A percentile compares a stretch with the other conserved stretches of the same genome.
Evolutionary conservation across 2,797 vertebrate genomes (phyloP).

Genomic region (Glyptemys insculpta): DNA sequence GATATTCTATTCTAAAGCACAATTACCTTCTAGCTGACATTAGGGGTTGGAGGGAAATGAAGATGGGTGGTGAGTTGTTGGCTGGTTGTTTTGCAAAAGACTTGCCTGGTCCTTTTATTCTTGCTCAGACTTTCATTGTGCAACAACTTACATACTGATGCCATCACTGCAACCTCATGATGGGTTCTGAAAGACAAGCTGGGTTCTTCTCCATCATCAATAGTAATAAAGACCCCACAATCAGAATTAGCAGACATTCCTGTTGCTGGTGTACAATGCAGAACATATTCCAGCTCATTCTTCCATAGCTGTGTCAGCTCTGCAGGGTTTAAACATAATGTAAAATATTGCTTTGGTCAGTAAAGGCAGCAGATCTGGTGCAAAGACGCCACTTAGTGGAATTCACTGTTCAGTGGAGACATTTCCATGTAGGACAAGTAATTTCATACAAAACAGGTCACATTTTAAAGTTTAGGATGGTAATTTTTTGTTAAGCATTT

Average conservation of each 20-base stretch:
- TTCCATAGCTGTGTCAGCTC: background rate
- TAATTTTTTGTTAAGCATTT: conserved; percentile 26
- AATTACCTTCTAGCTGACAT: background rate
- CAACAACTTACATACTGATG: background rate
- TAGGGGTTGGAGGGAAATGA: background rate
- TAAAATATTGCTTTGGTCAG: conserved; percentile 50
- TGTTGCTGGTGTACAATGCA: conserved; percentile 11
- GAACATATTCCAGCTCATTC: conserved; percentile 15
- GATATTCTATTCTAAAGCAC: too few species aligned
- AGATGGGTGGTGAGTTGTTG: background rate
- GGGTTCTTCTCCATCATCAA: conserved; percentile 40
- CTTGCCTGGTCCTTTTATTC: background rate
- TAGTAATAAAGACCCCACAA: conserved; percentile 28
- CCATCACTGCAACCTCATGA: conserved; percentile 9
- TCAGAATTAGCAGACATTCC: conserved; percentile 52
- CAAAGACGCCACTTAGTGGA: background rate
- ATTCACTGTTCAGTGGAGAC: background rate
- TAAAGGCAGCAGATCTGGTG: conserved; percentile 45
- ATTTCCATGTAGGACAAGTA: background rate
- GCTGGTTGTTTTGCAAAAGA: background rate
- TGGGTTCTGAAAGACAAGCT: conserved; percentile 19
- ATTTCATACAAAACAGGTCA: background rate
- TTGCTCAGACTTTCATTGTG: conserved; percentile 9
- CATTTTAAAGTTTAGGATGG: conserved; percentile 27
- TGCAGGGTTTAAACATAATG: background rate